phyloP scores from a whole-genome alignment of 2,888 invertebrate genomes.

The Epirrita christyi region DNA sequence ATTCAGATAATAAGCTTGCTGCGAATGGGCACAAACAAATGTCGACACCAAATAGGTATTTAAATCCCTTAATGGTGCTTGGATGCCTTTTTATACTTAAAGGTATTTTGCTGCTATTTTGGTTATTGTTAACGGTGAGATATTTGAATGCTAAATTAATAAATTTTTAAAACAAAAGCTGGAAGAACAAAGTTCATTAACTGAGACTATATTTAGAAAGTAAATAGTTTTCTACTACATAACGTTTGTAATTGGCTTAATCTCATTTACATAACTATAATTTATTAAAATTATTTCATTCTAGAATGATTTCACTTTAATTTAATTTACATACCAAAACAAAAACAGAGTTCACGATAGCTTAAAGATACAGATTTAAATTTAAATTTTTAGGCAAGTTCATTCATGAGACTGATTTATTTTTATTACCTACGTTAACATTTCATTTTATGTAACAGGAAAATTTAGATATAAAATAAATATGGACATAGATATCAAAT shows the following conservation, averaged over 20 bases:
- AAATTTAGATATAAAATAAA: too few species aligned
- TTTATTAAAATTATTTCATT: constrained; percentile 28
- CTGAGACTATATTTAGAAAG: constrained; percentile 28
- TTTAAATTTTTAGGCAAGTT: constrained; percentile 8
- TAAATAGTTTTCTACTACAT: constrained; percentile 24
- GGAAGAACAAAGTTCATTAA: neutral
- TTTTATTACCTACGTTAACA: neutral
- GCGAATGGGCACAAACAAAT: constrained; percentile 29
- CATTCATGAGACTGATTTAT: neutral
- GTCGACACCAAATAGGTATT: constrained; percentile 21
- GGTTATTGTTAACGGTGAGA: neutral
- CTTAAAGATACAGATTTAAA: constrained; percentile 14
- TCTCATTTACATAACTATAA: constrained; percentile 17
- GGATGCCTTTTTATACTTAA: constrained; percentile 1
- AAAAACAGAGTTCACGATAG: constrained; percentile 18
- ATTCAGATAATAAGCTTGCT: constrained; percentile 32
- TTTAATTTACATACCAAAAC: constrained; percentile 34
- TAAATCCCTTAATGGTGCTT: constrained; percentile 19
- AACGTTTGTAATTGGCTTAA: constrained; percentile 18
- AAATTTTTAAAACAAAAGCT: neutral
- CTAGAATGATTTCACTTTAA: constrained; percentile 26
- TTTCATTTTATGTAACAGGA: too few species aligned
- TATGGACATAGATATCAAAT: too few species aligned
- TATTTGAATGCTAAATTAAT: neutral
- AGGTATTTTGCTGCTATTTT: constrained; percentile 2